A percentile compares a stretch with the other conserved stretches of the same genome.
phyloP scores from a whole-genome alignment of 2,797 vertebrate genomes.

The Mus caroli region DNA sequence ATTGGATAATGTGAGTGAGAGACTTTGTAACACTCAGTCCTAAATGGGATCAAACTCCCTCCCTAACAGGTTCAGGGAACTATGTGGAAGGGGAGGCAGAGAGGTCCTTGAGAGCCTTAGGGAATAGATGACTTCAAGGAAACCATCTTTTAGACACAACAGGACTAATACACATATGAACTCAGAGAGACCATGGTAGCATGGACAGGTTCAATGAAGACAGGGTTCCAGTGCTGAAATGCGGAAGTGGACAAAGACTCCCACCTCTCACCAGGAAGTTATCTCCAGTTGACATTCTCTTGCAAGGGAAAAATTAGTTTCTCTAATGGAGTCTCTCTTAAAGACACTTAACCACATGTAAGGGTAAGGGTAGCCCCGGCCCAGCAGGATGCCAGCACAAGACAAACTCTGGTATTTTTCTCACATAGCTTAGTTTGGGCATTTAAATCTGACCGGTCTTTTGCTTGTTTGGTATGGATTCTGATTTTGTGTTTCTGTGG shows the following conservation, averaged over 20 bases:
- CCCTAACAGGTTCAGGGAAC: neutral
- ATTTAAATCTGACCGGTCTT: neutral
- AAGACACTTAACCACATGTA: neutral
- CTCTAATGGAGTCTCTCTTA: neutral
- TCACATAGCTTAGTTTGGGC: neutral
- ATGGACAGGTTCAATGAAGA: neutral
- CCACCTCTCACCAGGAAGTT: neutral
- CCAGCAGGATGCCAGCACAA: neutral
- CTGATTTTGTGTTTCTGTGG: constrained; percentile 3
- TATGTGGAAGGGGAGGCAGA: neutral
- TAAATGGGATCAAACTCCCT: neutral
- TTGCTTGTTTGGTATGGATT: neutral
- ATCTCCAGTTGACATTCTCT: neutral
- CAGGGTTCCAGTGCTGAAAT: neutral
- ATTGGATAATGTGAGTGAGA: neutral
- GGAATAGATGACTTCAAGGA: neutral
- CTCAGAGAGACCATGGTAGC: neutral
- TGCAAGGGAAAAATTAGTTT: neutral
- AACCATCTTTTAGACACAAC: neutral
- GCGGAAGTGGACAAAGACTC: neutral
- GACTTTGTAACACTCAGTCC: neutral
- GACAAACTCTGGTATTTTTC: neutral
- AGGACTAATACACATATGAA: neutral
- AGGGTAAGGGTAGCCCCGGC: neutral
- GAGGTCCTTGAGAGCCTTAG: neutral